Evolutionary conservation across 2,888 invertebrate species (phyloP).

Genomic region (Plutella xylostella): DNA sequence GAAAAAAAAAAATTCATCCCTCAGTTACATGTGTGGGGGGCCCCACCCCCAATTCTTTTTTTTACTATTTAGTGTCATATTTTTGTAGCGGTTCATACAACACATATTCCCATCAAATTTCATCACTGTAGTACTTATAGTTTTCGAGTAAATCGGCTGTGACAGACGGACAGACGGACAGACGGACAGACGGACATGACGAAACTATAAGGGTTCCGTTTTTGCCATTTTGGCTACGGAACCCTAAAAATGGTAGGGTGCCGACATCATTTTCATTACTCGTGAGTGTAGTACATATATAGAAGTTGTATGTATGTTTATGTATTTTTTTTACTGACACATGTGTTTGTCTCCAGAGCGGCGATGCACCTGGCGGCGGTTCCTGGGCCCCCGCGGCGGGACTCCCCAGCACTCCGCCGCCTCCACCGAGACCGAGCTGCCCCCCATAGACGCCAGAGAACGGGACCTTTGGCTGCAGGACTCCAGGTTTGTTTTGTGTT

Average conservation of each 20-base stretch:
- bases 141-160: no score
- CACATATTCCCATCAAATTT: no score
- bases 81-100: no score
- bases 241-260: neutral
- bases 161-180: no score
- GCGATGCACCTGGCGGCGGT: constrained; percentile 82
- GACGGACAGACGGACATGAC: no score
- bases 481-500: constrained; percentile 67
- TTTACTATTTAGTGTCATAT: no score
- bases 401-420: constrained; percentile 81
- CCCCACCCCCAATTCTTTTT: no score
- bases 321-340: no score
- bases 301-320: no score
- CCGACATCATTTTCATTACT: neutral
- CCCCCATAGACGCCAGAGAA: constrained; percentile 84
- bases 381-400: constrained; percentile 65
- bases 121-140: no score
- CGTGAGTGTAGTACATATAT: neutral
- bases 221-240: neutral
- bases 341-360: constrained; percentile 62
- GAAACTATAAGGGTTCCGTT: neutral
- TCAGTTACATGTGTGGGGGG: no score
- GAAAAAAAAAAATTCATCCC: no score
- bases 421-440: constrained; percentile 87
- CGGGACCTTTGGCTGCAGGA: constrained; percentile 86